Conservation (phyloP, 35 echinoderm and acorn worm genomes). For the Apostichopus parvimensis region DNA sequence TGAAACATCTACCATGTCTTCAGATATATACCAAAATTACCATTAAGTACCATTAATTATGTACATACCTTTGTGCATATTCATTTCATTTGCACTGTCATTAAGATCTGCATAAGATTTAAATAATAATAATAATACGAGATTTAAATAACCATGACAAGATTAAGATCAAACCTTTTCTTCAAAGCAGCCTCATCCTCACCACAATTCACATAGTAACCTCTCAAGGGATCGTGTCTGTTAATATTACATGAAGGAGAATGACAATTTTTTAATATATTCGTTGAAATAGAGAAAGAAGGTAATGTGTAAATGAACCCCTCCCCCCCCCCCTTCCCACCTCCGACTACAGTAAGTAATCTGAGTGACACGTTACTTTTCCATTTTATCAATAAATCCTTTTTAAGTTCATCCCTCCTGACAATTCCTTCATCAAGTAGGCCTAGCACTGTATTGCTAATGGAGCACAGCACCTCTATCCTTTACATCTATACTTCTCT, state of each 20-base stretch:
- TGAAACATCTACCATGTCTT: too few relatives aligned
- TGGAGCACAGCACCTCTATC: slow-evolving; percentile 15
- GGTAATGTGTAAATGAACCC: not conserved
- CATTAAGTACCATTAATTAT: too few relatives aligned
- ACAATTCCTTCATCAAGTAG: slow-evolving; percentile 18
- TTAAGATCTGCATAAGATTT: too few relatives aligned
- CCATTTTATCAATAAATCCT: not conserved
- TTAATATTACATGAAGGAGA: not conserved
- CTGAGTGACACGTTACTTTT: slow-evolving; percentile 3
- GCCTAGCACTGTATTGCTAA: slow-evolving; percentile 25
- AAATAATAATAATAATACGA: too few relatives aligned
- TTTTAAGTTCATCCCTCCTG: slow-evolving; percentile 4
- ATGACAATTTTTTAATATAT: not conserved
- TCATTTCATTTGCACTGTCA: too few relatives aligned
- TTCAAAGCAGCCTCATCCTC: too few relatives aligned
- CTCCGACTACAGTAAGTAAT: slow-evolving; percentile 9
- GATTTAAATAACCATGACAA: too few relatives aligned
- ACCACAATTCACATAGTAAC: too few relatives aligned
- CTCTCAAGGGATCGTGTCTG: too few relatives aligned
- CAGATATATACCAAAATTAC: too few relatives aligned
- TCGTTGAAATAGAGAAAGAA: not conserved
- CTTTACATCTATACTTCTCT: slow-evolving; percentile 35
- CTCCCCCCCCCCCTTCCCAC: not conserved
- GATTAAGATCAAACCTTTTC: too few relatives aligned
- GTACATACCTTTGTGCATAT: too few relatives aligned